Evolutionary conservation across 2,888 invertebrate genomes (phyloP).

Genomic region (Fragum sueziense): DNA sequence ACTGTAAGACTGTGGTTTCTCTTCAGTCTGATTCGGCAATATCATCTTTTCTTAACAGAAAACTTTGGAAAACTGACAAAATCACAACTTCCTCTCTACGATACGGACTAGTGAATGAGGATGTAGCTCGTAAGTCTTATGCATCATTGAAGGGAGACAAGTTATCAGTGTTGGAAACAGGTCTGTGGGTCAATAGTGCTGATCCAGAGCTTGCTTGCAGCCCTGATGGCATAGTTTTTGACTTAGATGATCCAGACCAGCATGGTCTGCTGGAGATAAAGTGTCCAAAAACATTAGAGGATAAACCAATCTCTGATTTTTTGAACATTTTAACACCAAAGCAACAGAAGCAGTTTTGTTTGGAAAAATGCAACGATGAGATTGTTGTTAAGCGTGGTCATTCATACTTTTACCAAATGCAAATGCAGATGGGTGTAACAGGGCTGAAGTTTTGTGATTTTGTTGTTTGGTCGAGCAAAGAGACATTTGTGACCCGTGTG

Average conservation of each 20-base stretch:
- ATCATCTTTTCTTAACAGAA: background rate
- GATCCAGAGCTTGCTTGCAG: conserved; percentile 11
- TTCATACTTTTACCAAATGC: conserved; percentile 15
- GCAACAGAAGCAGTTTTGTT: background rate
- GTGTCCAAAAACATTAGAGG: conserved; percentile 8
- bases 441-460: conserved; percentile 11
- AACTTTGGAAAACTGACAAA: background rate
- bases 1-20: background rate
- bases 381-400: background rate
- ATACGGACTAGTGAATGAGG: background rate
- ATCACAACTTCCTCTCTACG: background rate
- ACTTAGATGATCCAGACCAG: background rate
- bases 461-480: conserved; percentile 18
- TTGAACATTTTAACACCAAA: background rate
- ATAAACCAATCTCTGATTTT: background rate
- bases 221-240: conserved; percentile 16
- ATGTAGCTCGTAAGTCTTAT: background rate
- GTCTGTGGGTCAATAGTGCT: background rate
- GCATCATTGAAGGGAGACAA: background rate
- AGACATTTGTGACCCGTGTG: background rate
- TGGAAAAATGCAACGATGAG: background rate
- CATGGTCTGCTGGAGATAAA: conserved; percentile 21
- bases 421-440: conserved; percentile 22
- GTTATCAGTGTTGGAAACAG: background rate
- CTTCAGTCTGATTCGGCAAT: conserved; percentile 9